Percentiles rank a stretch among this genome's conserved stretches.
Evolutionary conservation across 1,140 invertebrate genomes (phyloP).

Genomic region (Polyergus mexicanus): DNA sequence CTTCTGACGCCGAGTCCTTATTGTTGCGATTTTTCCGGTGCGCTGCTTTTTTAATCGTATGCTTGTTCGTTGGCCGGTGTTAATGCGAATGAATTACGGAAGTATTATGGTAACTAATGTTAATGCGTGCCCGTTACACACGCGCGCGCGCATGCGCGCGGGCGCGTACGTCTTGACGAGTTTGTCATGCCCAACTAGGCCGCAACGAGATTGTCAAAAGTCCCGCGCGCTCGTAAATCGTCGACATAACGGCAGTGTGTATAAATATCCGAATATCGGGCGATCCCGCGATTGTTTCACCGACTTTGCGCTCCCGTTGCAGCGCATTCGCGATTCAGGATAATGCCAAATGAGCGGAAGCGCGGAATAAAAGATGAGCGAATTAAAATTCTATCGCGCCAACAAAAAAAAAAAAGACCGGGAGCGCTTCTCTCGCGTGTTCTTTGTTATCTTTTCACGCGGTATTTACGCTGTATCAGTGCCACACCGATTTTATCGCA

Average conservation of each 20-base stretch:
- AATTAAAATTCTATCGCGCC: slow-evolving; percentile 42
- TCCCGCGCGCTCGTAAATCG: slow-evolving; percentile 46
- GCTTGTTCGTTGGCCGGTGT: neutral
- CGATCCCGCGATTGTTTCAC: slow-evolving; percentile 53
- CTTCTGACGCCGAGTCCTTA: neutral
- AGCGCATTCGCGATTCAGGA: slow-evolving; percentile 65
- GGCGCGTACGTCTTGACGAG: slow-evolving; percentile 14
- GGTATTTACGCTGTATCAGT: slow-evolving; percentile 60
- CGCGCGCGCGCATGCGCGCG: neutral
- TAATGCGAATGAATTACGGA: slow-evolving; percentile 40
- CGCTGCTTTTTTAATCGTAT: neutral
- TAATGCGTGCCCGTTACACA: slow-evolving; percentile 24
- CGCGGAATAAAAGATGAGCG: slow-evolving; percentile 54
- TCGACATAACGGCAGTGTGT: slow-evolving; percentile 60
- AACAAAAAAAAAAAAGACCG: slow-evolving; percentile 39
- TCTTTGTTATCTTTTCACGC: slow-evolving; percentile 51
- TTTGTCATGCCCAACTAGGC: slow-evolving; percentile 44
- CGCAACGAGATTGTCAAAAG: slow-evolving; percentile 35
- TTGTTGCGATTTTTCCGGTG: slow-evolving; percentile 43
- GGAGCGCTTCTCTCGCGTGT: slow-evolving; percentile 51
- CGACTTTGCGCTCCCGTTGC: slow-evolving; percentile 53
- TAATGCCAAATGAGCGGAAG: slow-evolving; percentile 59
- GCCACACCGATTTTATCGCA: slow-evolving; percentile 48
- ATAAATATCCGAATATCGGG: slow-evolving; percentile 71
- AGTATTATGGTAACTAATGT: slow-evolving; percentile 57